Evolutionary conservation across 2,888 invertebrate genomes (phyloP).

Genomic region (Criorhina ranunculi): DNA sequence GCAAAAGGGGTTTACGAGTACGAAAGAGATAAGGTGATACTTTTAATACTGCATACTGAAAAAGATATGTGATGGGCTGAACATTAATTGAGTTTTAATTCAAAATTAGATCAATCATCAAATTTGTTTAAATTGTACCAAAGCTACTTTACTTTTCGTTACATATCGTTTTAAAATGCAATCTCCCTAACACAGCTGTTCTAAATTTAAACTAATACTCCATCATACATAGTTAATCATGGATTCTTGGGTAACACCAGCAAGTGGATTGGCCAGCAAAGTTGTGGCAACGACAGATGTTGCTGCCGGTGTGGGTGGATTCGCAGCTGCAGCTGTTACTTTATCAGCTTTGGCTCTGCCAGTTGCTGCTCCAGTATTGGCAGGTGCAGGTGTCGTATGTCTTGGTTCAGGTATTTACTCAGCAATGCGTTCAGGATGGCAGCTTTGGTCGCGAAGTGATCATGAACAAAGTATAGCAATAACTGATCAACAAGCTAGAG

Average conservation of each 20-base stretch:
- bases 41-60: too few relatives aligned
- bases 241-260: conserved; percentile 80
- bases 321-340: conserved; percentile 78
- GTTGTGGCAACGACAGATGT: conserved; percentile 77
- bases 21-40: conserved; percentile 56
- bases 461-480: conserved; percentile 82
- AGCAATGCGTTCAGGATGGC: conserved; percentile 78
- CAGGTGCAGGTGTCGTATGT: conserved; percentile 78
- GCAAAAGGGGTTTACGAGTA: conserved; percentile 82
- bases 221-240: conserved; percentile 74
- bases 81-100: too few relatives aligned
- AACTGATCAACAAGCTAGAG: conserved; percentile 80
- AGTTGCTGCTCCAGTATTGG: conserved; percentile 79
- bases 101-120: too few relatives aligned
- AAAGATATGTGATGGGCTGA: too few relatives aligned
- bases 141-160: too few relatives aligned
- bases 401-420: conserved; percentile 79
- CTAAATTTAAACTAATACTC: background rate
- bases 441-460: conserved; percentile 79
- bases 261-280: conserved; percentile 57
- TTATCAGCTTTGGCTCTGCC: conserved; percentile 78
- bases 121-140: too few relatives aligned
- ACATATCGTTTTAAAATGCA: too few relatives aligned
- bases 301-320: conserved; percentile 78
- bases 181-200: too few relatives aligned